A percentile compares a stretch with the other conserved stretches of the same genome.
Conservation (phyloP, 2,113 vertebrate genomes). For the Camelus bactrianus region DNA sequence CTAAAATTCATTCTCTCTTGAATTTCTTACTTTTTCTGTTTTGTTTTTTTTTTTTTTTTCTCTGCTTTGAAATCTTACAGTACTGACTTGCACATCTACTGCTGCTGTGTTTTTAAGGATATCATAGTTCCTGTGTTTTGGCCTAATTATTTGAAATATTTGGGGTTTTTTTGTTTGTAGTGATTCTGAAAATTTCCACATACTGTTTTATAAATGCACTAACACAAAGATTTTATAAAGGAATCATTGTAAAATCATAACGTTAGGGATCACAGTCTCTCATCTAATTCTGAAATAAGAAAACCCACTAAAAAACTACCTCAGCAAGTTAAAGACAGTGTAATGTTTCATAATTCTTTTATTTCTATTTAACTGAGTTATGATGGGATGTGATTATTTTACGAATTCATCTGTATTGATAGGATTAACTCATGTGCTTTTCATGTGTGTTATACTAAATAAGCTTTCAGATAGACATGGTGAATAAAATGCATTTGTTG, state of each 20-base stretch:
- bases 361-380: constrained; percentile 14
- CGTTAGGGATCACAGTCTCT: background rate
- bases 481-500: constrained; percentile 12
- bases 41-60: background rate
- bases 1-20: constrained; percentile 23
- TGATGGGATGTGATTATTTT: background rate
- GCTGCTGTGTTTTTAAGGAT: background rate
- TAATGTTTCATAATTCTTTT: constrained; percentile 11
- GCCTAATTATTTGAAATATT: constrained; percentile 19
- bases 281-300: constrained; percentile 36
- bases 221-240: background rate
- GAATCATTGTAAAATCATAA: background rate
- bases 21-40: background rate
- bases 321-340: constrained; percentile 22
- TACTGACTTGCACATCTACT: background rate
- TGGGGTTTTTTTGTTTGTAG: background rate
- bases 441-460: background rate
- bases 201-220: constrained; percentile 21
- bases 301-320: constrained; percentile 50
- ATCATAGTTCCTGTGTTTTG: background rate
- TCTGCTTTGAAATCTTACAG: background rate
- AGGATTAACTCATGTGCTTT: constrained; percentile 4
- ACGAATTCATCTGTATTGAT: background rate
- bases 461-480: constrained; percentile 23
- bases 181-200: constrained; percentile 14